phyloP scores from a whole-genome alignment of 2,113 vertebrate genomes.

The Coturnix japonica region DNA sequence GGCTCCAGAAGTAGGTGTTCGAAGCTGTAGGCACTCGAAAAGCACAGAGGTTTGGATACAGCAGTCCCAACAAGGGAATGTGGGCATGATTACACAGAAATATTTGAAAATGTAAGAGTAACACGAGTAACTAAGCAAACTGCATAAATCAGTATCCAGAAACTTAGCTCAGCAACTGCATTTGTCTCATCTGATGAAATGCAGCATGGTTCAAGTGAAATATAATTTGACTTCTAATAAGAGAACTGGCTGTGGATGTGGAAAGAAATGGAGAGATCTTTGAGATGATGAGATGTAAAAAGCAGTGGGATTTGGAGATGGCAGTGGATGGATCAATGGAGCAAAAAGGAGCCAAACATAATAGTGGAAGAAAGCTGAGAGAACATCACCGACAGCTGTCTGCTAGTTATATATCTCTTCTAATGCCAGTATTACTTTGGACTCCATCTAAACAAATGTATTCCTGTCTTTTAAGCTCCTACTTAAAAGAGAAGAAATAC shows the following conservation, averaged over 20 bases:
- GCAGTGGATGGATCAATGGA: slow-evolving; percentile 27
- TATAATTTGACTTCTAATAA: slow-evolving; percentile 17
- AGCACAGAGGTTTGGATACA: not conserved
- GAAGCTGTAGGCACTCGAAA: not conserved
- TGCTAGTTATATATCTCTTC: slow-evolving; percentile 23
- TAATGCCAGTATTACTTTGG: slow-evolving; percentile 46
- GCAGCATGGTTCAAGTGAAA: not conserved
- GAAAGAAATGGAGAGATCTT: slow-evolving; percentile 45
- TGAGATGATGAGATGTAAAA: slow-evolving; percentile 48
- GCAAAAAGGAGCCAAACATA: slow-evolving; percentile 62
- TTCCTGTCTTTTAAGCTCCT: slow-evolving; percentile 31
- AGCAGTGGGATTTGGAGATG: slow-evolving; percentile 12
- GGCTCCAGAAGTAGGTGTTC: slow-evolving; percentile 27
- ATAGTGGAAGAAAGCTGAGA: slow-evolving; percentile 40
- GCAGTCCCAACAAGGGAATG: not conserved
- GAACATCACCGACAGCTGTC: slow-evolving; percentile 53
- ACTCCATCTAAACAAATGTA: slow-evolving; percentile 47
- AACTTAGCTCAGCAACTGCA: not conserved
- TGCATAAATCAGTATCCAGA: not conserved
- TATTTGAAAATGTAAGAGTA: not conserved
- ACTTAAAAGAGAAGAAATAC: slow-evolving; percentile 6
- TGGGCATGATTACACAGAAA: not conserved
- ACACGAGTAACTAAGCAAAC: not conserved
- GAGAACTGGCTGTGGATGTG: slow-evolving; percentile 20
- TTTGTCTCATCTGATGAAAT: not conserved